Evolutionary conservation across 2,113 vertebrate genomes (phyloP).

Genomic region (Phalacrocorax brasilianus): DNA sequence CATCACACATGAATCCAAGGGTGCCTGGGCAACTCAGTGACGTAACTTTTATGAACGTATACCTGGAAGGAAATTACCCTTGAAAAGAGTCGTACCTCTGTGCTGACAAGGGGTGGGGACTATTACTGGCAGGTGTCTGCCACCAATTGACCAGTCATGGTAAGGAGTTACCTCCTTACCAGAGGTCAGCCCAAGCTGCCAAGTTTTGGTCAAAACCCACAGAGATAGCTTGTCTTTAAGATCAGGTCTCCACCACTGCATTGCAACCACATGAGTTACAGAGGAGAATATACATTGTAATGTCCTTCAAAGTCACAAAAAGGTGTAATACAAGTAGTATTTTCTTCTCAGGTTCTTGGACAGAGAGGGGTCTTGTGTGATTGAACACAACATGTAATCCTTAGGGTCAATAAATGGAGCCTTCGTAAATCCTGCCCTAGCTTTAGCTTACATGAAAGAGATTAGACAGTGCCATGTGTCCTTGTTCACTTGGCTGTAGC

Average conservation of each 20-base stretch:
- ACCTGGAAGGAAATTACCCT: not conserved
- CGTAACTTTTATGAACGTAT: fast-evolving
- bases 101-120: not conserved
- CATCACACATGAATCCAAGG: not conserved
- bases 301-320: not conserved
- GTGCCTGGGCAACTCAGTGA: not conserved
- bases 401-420: not conserved
- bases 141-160: not conserved
- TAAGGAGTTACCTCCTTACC: not conserved
- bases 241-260: not conserved
- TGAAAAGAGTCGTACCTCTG: not conserved
- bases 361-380: not conserved
- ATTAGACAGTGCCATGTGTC: not conserved
- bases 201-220: not conserved
- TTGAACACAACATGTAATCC: not conserved
- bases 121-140: fast-evolving
- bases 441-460: not conserved
- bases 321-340: not conserved
- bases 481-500: not conserved
- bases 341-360: not conserved
- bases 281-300: not conserved
- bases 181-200: not conserved
- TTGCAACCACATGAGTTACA: not conserved
- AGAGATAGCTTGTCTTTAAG: not conserved
- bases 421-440: not conserved